Conservation (phyloP, 2,888 invertebrate species). For the Listrodromus nycthemerus region DNA sequence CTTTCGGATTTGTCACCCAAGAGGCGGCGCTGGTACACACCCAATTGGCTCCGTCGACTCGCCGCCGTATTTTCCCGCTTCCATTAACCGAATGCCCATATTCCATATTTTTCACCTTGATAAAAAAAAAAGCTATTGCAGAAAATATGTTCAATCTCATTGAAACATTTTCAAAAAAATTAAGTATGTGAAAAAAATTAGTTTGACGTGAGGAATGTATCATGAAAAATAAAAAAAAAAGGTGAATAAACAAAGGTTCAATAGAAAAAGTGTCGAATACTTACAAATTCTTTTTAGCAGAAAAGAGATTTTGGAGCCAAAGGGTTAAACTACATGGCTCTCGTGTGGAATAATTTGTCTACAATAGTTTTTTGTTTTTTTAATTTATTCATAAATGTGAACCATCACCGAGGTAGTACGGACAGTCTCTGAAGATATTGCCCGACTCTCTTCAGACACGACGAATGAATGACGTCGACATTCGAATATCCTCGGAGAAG, state of each 20-base stretch:
- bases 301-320: too few species aligned
- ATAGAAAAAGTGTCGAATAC: too few species aligned
- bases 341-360: not conserved
- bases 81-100: not conserved
- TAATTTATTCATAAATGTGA: conserved; percentile 32
- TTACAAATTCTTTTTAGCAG: too few species aligned
- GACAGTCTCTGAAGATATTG: conserved; percentile 1
- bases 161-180: not conserved
- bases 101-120: not conserved
- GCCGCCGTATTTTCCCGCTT: not conserved
- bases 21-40: not conserved
- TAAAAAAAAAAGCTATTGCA: not conserved
- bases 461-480: conserved; percentile 10
- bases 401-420: not conserved
- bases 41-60: not conserved
- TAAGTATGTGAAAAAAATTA: too few species aligned
- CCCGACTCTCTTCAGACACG: not conserved
- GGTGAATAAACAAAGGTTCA: too few species aligned
- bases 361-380: too few species aligned
- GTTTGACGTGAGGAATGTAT: too few species aligned
- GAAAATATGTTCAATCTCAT: not conserved
- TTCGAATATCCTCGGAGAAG: conserved; percentile 6
- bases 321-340: not conserved
- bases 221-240: too few species aligned
- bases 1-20: conserved; percentile 4